A percentile compares a stretch with the other conserved stretches of the same genome.
Conservation (phyloP, 1,140 invertebrate species). For the Heliconius hermathena region DNA sequence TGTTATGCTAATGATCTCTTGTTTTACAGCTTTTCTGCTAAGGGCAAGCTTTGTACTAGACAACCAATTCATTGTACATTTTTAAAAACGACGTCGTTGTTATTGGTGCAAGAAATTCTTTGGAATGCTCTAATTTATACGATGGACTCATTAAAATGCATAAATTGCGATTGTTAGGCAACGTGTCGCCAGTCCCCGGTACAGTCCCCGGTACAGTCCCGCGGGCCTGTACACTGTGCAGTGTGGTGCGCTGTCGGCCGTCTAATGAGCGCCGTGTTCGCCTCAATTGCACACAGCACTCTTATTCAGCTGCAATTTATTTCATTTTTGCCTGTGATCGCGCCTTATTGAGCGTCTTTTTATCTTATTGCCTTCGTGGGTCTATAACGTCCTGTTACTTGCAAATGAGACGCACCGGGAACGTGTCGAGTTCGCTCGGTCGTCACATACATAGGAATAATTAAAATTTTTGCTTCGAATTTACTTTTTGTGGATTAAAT, state of each 20-base stretch:
- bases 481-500: constrained; percentile 48
- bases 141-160: constrained; percentile 24
- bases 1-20: constrained; percentile 72
- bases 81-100: constrained; percentile 50
- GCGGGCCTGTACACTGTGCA: constrained; percentile 16
- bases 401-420: constrained; percentile 76
- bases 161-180: constrained; percentile 51
- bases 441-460: constrained; percentile 74
- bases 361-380: constrained; percentile 79
- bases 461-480: constrained; percentile 69
- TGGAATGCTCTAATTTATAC: neutral
- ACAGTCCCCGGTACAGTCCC: neutral
- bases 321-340: constrained; percentile 81
- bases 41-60: constrained; percentile 52
- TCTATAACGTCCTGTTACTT: constrained; percentile 79
- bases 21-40: constrained; percentile 67
- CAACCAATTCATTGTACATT: constrained; percentile 53
- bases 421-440: constrained; percentile 69
- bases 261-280: constrained; percentile 80
- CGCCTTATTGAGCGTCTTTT: constrained; percentile 80
- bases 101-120: constrained; percentile 15
- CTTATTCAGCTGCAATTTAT: constrained; percentile 80
- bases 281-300: constrained; percentile 78
- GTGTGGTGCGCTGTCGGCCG: constrained; percentile 48
- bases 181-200: constrained; percentile 36